Evolutionary conservation across 2,113 vertebrate species (phyloP).

Genomic region (Oryzias woworae): DNA sequence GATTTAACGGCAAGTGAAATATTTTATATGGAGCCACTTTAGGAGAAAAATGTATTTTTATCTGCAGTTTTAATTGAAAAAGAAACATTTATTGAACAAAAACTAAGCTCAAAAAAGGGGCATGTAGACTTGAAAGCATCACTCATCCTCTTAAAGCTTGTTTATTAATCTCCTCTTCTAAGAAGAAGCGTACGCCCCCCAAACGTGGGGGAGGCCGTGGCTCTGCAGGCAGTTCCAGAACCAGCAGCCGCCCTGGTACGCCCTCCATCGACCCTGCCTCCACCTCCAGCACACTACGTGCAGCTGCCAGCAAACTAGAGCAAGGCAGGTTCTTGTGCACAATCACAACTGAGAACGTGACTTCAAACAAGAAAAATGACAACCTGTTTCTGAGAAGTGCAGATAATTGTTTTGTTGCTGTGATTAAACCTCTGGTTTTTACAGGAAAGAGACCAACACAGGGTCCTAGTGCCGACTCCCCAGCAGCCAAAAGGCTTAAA

Average conservation of each 20-base stretch:
- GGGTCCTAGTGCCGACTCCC: conserved; percentile 70
- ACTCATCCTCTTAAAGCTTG: not conserved
- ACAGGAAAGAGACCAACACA: conserved; percentile 82
- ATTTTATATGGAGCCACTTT: too few relatives aligned
- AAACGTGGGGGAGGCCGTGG: conserved; percentile 85
- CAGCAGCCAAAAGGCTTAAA: conserved; percentile 84
- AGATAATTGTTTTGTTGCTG: too few relatives aligned
- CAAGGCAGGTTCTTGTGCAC: conserved; percentile 72
- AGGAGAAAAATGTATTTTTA: too few relatives aligned
- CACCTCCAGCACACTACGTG: conserved; percentile 85
- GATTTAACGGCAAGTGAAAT: too few relatives aligned
- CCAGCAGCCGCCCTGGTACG: conserved; percentile 85
- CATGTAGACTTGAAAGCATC: too few relatives aligned
- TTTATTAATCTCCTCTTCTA: not conserved
- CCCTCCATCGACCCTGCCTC: conserved; percentile 80
- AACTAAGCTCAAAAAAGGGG: too few relatives aligned
- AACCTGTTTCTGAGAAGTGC: too few relatives aligned
- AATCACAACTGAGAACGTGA: not conserved
- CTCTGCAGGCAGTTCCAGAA: conserved; percentile 84
- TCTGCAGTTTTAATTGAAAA: too few relatives aligned
- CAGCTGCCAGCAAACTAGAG: conserved; percentile 88
- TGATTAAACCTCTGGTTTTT: not conserved
- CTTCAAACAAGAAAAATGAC: not conserved
- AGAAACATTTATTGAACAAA: too few relatives aligned
- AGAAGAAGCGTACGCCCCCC: conserved; percentile 89